phyloP scores from a whole-genome alignment of 2,113 vertebrate genomes.

The Desmodus rotundus region DNA sequence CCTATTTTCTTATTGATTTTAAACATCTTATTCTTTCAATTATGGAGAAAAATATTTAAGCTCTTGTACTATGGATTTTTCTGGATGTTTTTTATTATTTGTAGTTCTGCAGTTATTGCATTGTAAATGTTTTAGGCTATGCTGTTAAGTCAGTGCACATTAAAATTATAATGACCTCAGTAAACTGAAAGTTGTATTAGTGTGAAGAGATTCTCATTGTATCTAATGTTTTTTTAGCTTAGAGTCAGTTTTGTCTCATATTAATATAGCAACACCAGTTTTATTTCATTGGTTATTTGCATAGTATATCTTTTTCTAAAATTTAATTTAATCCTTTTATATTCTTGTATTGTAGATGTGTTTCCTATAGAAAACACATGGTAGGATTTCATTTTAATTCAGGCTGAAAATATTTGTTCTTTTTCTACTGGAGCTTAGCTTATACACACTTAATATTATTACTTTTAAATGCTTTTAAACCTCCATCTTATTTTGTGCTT shows the following conservation, averaged over 20 bases:
- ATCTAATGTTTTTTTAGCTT: not conserved
- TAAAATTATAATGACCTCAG: not conserved
- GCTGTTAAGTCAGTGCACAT: not conserved
- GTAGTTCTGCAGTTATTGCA: not conserved
- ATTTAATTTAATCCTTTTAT: not conserved
- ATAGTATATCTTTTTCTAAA: not conserved
- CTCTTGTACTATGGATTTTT: not conserved
- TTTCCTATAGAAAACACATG: not conserved
- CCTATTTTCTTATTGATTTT: not conserved
- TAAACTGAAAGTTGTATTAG: not conserved
- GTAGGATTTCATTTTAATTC: not conserved
- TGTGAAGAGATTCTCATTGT: not conserved
- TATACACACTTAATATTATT: not conserved
- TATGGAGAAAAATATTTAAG: not conserved
- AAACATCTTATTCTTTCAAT: not conserved
- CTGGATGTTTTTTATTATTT: not conserved
- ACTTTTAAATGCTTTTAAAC: not conserved
- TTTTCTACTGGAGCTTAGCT: not conserved
- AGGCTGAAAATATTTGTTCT: not conserved
- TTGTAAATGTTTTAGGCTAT: not conserved
- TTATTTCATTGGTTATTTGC: not conserved
- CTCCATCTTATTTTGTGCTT: not conserved
- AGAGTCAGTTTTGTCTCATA: not conserved
- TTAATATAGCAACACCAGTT: not conserved
- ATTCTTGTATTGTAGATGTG: not conserved